These are phyloP conservation scores for Meloidogyne chitwoodi DNA, from an alignment of 1,140 invertebrate genomes.

Conservation along the genomic window DNA sequence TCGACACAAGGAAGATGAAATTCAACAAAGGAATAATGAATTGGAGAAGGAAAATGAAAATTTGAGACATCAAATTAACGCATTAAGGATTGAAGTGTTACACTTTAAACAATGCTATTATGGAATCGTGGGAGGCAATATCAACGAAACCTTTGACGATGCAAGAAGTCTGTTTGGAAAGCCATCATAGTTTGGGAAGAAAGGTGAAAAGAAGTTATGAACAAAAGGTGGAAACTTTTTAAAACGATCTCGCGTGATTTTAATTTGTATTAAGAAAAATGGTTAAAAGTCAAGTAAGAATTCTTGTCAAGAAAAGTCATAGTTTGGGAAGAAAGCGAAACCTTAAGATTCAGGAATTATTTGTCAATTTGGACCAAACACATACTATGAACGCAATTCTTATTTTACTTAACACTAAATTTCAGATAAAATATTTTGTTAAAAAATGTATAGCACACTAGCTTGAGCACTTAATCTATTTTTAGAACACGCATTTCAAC, in stretches of 20 bases:
- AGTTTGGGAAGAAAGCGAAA: too few species aligned
- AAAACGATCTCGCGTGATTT: background rate
- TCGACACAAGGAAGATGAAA: slow-evolving; percentile 12
- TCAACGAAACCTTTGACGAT: background rate
- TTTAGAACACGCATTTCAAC: too few species aligned
- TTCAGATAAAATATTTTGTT: too few species aligned
- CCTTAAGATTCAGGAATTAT: too few species aligned
- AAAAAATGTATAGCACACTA: too few species aligned
- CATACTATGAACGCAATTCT: too few species aligned
- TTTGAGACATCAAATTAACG: background rate
- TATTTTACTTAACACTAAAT: too few species aligned
- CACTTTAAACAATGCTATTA: background rate
- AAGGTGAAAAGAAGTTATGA: background rate
- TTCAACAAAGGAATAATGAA: background rate
- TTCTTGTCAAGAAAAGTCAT: too few species aligned
- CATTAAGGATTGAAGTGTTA: background rate
- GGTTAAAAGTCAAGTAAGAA: too few species aligned
- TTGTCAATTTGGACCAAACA: too few species aligned
- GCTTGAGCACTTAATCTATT: too few species aligned
- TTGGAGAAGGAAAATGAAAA: slow-evolving; percentile 4
- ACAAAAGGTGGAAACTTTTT: too few species aligned
- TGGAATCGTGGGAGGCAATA: background rate
- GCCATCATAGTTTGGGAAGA: background rate
- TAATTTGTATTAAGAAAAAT: background rate
- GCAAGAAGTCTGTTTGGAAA: background rate